A percentile compares a stretch with the other conserved stretches of the same genome.
Evolutionary conservation across 2,888 invertebrate genomes (phyloP).

Genomic region (Odontothrips loti): DNA sequence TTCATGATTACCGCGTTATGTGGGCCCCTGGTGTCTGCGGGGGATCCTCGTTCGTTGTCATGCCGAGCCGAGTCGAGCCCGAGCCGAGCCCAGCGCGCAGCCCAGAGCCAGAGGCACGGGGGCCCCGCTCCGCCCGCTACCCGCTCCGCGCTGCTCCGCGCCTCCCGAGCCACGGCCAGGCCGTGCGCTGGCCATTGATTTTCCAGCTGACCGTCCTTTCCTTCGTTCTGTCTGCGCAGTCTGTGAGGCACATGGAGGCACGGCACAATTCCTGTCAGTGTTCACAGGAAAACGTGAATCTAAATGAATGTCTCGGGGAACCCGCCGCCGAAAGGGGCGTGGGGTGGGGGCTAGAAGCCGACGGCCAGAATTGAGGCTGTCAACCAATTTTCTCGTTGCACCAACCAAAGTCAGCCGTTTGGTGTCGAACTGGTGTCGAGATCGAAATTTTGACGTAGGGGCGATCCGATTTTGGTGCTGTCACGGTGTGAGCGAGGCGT

Average conservation of each 20-base stretch:
- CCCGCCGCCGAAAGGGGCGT: too few relatives aligned
- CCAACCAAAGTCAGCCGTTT: too few relatives aligned
- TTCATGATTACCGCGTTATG: background rate
- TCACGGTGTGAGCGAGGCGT: background rate
- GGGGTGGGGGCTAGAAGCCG: too few relatives aligned
- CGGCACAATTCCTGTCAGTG: too few relatives aligned
- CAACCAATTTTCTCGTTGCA: too few relatives aligned
- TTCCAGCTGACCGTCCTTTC: constrained; percentile 17
- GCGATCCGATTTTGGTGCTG: background rate
- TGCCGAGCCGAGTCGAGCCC: constrained; percentile 15
- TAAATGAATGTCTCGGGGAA: too few relatives aligned
- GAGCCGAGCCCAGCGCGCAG: background rate
- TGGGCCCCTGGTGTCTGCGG: background rate
- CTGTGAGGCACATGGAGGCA: background rate
- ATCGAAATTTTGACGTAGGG: background rate
- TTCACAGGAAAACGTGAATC: too few relatives aligned
- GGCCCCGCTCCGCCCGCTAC: background rate
- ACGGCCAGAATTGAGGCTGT: too few relatives aligned
- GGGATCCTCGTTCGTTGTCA: background rate
- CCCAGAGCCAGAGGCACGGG: background rate
- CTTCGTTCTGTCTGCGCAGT: background rate
- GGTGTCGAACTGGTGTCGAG: background rate
- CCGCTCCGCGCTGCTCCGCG: background rate
- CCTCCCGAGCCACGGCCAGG: background rate
- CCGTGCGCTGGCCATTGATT: constrained; percentile 18